Evolutionary conservation across 2,888 invertebrate genomes (phyloP), one percentile per base, ranked within the genome.

Genomic region (Plutella xylostella): DNA sequence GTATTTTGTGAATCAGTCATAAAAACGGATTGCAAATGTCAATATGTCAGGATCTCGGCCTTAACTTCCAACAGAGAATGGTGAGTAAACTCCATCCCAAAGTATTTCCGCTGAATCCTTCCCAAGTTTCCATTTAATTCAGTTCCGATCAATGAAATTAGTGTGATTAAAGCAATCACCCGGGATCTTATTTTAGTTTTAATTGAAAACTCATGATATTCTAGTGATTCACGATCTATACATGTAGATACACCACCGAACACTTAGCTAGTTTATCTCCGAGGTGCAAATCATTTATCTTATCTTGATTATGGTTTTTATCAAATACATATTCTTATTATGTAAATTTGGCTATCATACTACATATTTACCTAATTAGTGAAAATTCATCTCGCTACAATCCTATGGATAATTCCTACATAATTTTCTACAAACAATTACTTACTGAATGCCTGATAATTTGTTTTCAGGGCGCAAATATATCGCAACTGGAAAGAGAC

Each of bases 401-500:
- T n/a, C n/a, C n/a, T n/a, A n/a, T n/a, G n/a, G n/a, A n/a, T n/a
- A n/a, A n/a, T n/a, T n/a, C n/a, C n/a, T n/a, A n/a, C n/a, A n/a
- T n/a, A n/a, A n/a, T n/a, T n/a, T n/a, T n/a, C n/a, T n/a, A n/a
- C n/a, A n/a, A n/a, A 15, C n/a, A 4, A 34, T 34, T 34, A 17
- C 1, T 15, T 9, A 14, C 9, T 15, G 6, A 33, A 33, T 33
- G n/a, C n/a, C 12, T 33, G n/a, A n/a, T 33, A 11, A 7, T 15
- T 14, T 19, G n/a, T 37, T 37, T n/a, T 31, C 75, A 96, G 98
- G 98, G 98, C 87, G 96, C 97, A 82, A 98, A 97, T 89, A 95
- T 98, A 84, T 98, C 98, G 65, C 98, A 98, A 85, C 86, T 99
- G 82, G 99, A 99, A 88, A 93, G 96, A 87, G 98, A 99, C 88